phyloP scores from a whole-genome alignment of 2,888 invertebrate genomes.

The Abscondita cerata region DNA sequence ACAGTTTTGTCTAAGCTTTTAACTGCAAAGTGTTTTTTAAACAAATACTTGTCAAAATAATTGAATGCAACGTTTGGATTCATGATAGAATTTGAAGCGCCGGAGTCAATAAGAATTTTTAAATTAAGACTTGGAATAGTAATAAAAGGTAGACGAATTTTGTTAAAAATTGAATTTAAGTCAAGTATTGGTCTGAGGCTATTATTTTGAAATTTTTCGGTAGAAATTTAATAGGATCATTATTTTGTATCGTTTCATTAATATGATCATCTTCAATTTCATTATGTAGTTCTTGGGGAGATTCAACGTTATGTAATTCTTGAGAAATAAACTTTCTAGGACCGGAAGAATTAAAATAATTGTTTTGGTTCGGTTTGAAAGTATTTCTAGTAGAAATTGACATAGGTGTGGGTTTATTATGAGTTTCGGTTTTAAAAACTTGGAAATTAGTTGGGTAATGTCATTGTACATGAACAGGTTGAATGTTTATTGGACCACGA shows the following conservation, averaged over 20 bases:
- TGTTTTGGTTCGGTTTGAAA: no score
- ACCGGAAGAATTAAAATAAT: not conserved
- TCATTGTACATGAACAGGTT: conserved; percentile 3
- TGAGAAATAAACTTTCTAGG: not conserved
- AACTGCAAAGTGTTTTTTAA: not conserved
- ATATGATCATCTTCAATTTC: no score
- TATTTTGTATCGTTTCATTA: no score
- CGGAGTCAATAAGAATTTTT: no score
- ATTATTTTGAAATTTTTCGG: no score
- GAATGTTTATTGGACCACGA: conserved; percentile 12
- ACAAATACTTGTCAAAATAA: not conserved
- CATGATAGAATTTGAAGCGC: conserved; percentile 1
- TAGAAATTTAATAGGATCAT: no score
- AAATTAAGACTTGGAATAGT: no score
- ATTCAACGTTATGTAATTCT: not conserved
- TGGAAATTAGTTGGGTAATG: no score
- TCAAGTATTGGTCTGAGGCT: no score
- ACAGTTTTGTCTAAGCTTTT: not conserved
- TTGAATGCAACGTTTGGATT: not conserved
- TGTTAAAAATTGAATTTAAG: no score
- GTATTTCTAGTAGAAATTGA: not conserved
- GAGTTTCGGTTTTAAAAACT: conserved; percentile 7
- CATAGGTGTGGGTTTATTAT: not conserved
- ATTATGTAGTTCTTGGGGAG: no score
- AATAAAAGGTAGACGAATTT: no score